Conservation (phyloP, 1,140 invertebrate genomes). For the Psilanteris sp. region DNA sequence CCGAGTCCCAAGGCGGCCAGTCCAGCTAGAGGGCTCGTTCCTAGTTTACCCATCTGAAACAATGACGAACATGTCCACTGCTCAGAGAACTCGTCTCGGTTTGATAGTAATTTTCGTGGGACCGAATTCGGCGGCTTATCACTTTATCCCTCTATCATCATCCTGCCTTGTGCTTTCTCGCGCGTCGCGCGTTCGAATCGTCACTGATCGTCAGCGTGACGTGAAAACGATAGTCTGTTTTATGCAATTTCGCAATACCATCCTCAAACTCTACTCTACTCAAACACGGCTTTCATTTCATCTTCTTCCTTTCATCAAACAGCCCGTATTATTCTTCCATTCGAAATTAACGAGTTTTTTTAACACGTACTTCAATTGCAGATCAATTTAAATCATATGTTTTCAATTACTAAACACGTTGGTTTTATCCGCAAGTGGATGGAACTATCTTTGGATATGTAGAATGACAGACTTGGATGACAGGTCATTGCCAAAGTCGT, state of each 20-base stretch:
- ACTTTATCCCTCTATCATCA: conserved; percentile 37
- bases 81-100: conserved; percentile 65
- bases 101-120: conserved; percentile 34
- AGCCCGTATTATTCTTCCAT: too few species aligned
- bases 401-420: too few species aligned
- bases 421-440: too few species aligned
- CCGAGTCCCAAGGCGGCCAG: conserved; percentile 91
- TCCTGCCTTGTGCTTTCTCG: conserved; percentile 60
- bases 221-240: conserved; percentile 42
- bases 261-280: too few species aligned
- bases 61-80: conserved; percentile 72
- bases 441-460: too few species aligned
- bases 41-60: conserved; percentile 89
- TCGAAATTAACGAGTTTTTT: too few species aligned
- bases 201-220: conserved; percentile 43
- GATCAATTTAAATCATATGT: too few species aligned
- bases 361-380: too few species aligned
- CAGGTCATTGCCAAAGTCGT: too few species aligned
- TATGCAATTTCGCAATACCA: conserved; percentile 14
- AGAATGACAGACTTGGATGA: too few species aligned
- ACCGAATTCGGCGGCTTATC: conserved; percentile 34
- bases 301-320: too few species aligned
- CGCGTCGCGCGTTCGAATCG: conserved; percentile 58
- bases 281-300: too few species aligned
- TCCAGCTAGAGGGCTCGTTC: conserved; percentile 91